Evolutionary conservation across 2,113 vertebrate genomes (phyloP).

Genomic region (Formicarius rufipectus): DNA sequence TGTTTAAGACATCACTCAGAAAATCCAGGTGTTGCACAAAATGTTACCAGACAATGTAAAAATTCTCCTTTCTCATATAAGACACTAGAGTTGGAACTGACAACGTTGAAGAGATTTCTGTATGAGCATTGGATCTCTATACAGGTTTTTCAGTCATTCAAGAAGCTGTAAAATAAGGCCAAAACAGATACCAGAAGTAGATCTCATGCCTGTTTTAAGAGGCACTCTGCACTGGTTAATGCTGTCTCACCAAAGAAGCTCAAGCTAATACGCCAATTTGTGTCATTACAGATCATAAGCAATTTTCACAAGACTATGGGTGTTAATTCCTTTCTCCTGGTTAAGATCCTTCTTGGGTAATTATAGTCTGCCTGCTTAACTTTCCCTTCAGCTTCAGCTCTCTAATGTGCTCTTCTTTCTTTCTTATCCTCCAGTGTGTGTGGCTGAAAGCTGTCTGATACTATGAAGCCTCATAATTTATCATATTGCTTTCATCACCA

Average conservation of each 20-base stretch:
- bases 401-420: neutral
- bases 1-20: neutral
- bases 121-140: fast-evolving
- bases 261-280: neutral
- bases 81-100: neutral
- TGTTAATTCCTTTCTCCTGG: conserved; percentile 57
- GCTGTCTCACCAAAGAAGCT: neutral
- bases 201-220: neutral
- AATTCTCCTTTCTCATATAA: neutral
- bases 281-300: conserved; percentile 26
- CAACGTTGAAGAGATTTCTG: neutral
- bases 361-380: conserved; percentile 11
- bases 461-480: neutral
- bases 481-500: neutral
- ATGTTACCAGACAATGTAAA: neutral
- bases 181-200: neutral
- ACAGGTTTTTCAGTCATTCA: neutral
- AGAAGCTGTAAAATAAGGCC: neutral
- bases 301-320: conserved; percentile 44
- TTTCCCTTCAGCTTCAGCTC: conserved; percentile 15
- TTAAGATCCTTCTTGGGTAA: neutral
- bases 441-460: neutral
- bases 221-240: neutral
- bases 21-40: neutral
- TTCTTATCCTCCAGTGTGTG: neutral